Base-by-base conservation (phyloP, 1,140 invertebrate species). In the Radopholus similis region DNA sequence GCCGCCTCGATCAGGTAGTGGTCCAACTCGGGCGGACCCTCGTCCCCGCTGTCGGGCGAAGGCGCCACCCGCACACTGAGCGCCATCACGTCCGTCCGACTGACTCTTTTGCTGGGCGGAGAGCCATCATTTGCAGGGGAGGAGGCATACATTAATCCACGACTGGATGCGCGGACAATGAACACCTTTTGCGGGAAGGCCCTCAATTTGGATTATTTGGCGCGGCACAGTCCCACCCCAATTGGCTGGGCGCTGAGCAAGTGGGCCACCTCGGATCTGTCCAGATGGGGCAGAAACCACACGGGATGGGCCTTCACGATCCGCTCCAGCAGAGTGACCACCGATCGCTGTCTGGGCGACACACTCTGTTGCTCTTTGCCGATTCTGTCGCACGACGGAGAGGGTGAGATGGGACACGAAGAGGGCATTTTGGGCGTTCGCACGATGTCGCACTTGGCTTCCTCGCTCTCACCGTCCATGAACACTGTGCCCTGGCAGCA, bases 211-310 rank as follows among this genome's bases (percentile, higher is more conserved):
- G 44, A 15, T 44, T 23, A 30, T 26, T 8, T 2, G 3, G 6
- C 15, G 11, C 21, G 64, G 49, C 13, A 21, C 18, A 68, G 21
- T 32, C 28, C 13, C 28, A 55, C 90, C 86, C 92, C 91, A 83
- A 91, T 89, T 80, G 92, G 90, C 83, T 93, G 91, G 76, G 91
- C 90, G 84, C 94, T 91, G 11, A 95, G 87, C 64, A 95, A 86
- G 84, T 95, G 92, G 66, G 93, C 91, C 34, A 91, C 91, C 0
- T 91, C 92, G 57, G 90, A 90, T 56, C 93, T 87, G 78, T 93
- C 91, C 23, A 95, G 90, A n/a, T 91, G 90, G 0, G 92, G 90
- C 37, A 95, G 86, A 83, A 92, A 95, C 93, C 93, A 95, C 72
- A 96, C 91, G 18, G 92, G 90, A 85, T 94, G 91, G 32, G 90